phyloP scores from a whole-genome alignment of 1,140 invertebrate genomes.

The Thaumatotibia leucotreta region DNA sequence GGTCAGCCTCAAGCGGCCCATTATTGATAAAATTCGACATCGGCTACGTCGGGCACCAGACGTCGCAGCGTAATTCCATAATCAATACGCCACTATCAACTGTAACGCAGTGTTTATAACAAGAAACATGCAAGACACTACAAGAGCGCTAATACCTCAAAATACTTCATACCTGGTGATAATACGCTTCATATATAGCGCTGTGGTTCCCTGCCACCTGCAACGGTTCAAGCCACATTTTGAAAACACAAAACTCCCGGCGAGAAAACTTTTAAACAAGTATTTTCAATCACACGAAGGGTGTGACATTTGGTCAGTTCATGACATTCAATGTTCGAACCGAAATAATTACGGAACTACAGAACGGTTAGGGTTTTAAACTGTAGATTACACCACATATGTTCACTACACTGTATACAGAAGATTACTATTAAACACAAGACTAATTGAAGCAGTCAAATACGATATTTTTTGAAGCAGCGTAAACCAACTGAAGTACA shows the following conservation, averaged over 20 bases:
- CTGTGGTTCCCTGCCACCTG: conserved; percentile 92
- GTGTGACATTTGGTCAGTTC: conserved; percentile 62
- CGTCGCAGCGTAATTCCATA: neutral
- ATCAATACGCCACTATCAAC: conserved; percentile 14
- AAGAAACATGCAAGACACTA: conserved; percentile 9
- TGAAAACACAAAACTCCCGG: conserved; percentile 36
- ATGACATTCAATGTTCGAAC: conserved; percentile 49
- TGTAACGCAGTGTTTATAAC: neutral
- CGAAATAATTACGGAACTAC: conserved; percentile 9
- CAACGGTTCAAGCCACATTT: conserved; percentile 75
- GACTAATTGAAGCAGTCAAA: conserved; percentile 26
- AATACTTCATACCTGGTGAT: conserved; percentile 82
- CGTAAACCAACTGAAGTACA: conserved; percentile 43
- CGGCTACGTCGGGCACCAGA: neutral
- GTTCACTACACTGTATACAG: conserved; percentile 20
- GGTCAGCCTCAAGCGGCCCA: no score
- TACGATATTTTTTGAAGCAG: conserved; percentile 37
- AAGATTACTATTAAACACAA: conserved; percentile 16
- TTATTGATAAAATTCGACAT: neutral
- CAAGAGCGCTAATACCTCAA: neutral
- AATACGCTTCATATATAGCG: conserved; percentile 91
- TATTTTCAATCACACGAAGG: conserved; percentile 56
- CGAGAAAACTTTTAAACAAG: conserved; percentile 26
- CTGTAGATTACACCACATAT: conserved; percentile 15
- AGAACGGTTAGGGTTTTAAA: conserved; percentile 14